Conservation (phyloP, 92 coral and sea anemone species). For the Parazoanthus darwini region DNA sequence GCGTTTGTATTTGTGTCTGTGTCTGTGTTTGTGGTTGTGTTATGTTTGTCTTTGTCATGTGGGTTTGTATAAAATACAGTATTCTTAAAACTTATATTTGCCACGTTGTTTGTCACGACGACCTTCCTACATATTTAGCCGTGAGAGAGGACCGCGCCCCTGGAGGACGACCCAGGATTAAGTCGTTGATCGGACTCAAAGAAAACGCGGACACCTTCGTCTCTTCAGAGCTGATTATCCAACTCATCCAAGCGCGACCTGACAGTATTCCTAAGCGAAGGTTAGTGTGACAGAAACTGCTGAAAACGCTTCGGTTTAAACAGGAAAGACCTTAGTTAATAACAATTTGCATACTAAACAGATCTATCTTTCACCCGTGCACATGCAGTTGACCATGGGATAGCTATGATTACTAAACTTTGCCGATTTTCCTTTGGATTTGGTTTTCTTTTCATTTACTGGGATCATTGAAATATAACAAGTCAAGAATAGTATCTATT, state of each 20-base stretch:
- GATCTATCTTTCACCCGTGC: neutral
- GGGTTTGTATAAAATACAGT: neutral
- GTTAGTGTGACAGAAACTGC: constrained; percentile 40
- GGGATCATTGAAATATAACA: neutral
- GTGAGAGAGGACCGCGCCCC: constrained; percentile 99
- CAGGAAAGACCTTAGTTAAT: neutral
- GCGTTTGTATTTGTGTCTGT: neutral
- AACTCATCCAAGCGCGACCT: constrained; percentile 97
- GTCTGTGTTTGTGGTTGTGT: neutral
- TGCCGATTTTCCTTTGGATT: neutral
- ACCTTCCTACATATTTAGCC: constrained; percentile 50
- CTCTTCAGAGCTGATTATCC: constrained; percentile 91
- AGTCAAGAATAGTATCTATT: neutral
- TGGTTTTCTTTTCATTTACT: neutral
- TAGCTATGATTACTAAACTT: neutral
- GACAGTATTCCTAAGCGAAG: constrained; percentile 90
- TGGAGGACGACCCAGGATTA: constrained; percentile 90
- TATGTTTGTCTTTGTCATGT: neutral
- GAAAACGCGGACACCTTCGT: constrained; percentile 97
- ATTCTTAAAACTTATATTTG: neutral
- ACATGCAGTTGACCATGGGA: neutral
- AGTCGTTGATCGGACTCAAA: constrained; percentile 79
- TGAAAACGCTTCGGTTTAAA: too few relatives aligned
- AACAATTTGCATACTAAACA: neutral
- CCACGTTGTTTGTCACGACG: neutral